Evolutionary conservation across 2,888 invertebrate genomes (phyloP), one percentile per base, ranked within the genome.

Genomic region (Dicroscelio sp.): DNA sequence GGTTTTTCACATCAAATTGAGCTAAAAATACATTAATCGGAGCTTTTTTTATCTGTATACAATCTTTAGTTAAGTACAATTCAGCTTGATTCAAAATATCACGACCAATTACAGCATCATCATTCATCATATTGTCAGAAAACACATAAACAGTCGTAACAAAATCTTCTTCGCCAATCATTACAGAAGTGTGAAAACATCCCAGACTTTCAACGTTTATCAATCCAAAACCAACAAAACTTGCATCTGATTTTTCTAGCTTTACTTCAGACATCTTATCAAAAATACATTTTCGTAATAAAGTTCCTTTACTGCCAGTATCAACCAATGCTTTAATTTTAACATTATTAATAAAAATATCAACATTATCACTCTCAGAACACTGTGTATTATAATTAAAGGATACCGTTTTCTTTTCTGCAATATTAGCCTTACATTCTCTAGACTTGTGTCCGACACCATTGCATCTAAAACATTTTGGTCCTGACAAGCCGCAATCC

Each of bases 401-500:
- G 30, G 30, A 79, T 79, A 65, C 23, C 1, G 12, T 79, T 63
- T 79, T 79, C 55, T 63, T 78, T 25, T 60, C 38, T 78, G 14
- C 43, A 23, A 60, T n/a, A 23, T 80, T 80, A 52, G 23, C 67
- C 52, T 48, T 67, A 55, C 80, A 80, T 27, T 80, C 48, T 6
- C 2, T 17, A 23, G 55, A 23, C 14, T 48, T 80, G 20, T 80
- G 69, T 23, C 80, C 52, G 12, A 80, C n/a, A n/a, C 48, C 30
- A n/a, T 55, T 52, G 14, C 80, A 80, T 69, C n/a, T 52, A n/a
- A 69, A 80, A 27, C 80, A 80, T 48, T 69, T 80, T 12, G 80
- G 80, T 10, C 48, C 43, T n/a, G 78, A 8, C 60, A 43, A 35
- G 2, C 23, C 27, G 31, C 67, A 85, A 0, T 85, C 38, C 43